Evolutionary conservation across 2,888 invertebrate genomes (phyloP).

Genomic region (Homarus gammarus): DNA sequence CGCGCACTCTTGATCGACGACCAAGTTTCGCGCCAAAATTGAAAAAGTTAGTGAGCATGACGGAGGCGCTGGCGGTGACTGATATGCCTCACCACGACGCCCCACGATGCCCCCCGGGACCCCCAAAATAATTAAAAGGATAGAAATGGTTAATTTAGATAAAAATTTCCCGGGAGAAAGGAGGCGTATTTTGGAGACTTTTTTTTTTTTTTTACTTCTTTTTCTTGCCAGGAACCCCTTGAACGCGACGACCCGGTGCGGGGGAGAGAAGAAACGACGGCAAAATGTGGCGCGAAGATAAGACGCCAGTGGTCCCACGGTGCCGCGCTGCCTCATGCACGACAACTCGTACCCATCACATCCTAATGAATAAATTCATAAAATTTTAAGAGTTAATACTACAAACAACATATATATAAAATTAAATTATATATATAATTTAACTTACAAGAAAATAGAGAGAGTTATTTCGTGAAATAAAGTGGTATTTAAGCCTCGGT

Average conservation of each 20-base stretch:
- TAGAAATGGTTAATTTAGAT: conserved; percentile 68
- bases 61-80: conserved; percentile 53
- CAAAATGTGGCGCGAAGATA: conserved; percentile 64
- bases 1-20: conserved; percentile 43
- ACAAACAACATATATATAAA: too few relatives aligned
- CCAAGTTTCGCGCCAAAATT: conserved; percentile 55
- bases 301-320: conserved; percentile 54
- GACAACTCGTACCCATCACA: not conserved
- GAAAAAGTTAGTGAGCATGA: conserved; percentile 64
- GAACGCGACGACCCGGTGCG: conserved; percentile 47
- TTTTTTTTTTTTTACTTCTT: conserved; percentile 5
- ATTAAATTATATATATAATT: too few relatives aligned
- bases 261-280: conserved; percentile 58
- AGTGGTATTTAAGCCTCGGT: not conserved
- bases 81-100: conserved; percentile 42
- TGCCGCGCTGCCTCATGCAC: conserved; percentile 47
- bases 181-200: conserved; percentile 5
- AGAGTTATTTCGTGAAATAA: too few relatives aligned
- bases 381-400: not conserved
- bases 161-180: conserved; percentile 19
- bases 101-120: conserved; percentile 30
- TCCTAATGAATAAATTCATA: not conserved
- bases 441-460: too few relatives aligned
- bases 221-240: conserved; percentile 41
- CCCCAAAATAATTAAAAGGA: conserved; percentile 66